Conservation (phyloP, 2,888 invertebrate species). For the Sarcophaga variegata region DNA sequence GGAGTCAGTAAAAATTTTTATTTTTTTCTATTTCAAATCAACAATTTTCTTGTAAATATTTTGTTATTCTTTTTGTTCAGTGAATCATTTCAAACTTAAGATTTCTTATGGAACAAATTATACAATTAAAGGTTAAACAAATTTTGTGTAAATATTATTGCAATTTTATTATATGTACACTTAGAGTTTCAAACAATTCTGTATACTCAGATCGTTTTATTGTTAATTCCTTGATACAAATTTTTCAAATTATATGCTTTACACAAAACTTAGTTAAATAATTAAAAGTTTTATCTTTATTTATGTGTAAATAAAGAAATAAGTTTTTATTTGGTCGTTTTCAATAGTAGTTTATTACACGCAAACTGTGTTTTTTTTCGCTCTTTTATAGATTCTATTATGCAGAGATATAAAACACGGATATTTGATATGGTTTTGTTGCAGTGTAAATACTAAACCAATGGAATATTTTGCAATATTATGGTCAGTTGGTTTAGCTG, state of each 20-base stretch:
- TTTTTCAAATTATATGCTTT: neutral
- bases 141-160: no score
- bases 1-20: no score
- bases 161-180: no score
- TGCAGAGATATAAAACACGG: slow-evolving; percentile 50
- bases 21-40: no score
- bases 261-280: slow-evolving; percentile 44
- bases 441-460: slow-evolving; percentile 29
- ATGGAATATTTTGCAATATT: slow-evolving; percentile 59
- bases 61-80: no score
- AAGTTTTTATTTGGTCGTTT: slow-evolving; percentile 21
- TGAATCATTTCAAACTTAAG: no score
- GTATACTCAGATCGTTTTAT: neutral
- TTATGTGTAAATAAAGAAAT: slow-evolving; percentile 44
- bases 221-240: neutral
- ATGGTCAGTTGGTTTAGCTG: slow-evolving; percentile 64
- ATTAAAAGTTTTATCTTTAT: slow-evolving; percentile 44
- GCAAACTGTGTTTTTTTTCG: slow-evolving; percentile 26
- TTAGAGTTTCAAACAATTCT: no score
- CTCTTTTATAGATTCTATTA: slow-evolving; percentile 7
- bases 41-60: no score
- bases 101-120: no score
- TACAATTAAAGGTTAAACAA: no score
- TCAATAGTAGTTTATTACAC: slow-evolving; percentile 38
- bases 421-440: slow-evolving; percentile 63